Percentiles rank a stretch among this genome's conserved stretches.
Conservation (phyloP, 1,140 invertebrate genomes). For the Manduca sexta region DNA sequence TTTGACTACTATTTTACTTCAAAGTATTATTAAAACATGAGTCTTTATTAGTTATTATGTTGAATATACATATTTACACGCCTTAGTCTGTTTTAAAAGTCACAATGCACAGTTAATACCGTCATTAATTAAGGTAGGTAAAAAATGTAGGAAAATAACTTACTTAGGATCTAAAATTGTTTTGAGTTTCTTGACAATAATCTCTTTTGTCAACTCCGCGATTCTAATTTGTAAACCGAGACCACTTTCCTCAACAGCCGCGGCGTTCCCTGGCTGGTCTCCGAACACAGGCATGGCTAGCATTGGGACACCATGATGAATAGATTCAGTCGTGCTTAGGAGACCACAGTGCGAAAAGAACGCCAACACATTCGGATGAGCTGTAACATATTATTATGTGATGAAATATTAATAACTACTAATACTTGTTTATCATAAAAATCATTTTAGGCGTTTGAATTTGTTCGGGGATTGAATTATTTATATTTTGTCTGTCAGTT, state of each 20-base stretch:
- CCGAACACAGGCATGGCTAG: constrained; percentile 83
- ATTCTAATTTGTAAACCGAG: constrained; percentile 75
- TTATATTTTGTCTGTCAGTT: too few relatives aligned
- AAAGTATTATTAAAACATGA: too few relatives aligned
- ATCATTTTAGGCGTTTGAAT: neutral
- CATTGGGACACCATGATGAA: constrained; percentile 82
- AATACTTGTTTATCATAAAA: neutral
- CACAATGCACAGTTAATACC: neutral
- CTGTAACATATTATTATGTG: constrained; percentile 41
- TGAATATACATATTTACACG: too few relatives aligned
- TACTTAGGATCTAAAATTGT: constrained; percentile 75
- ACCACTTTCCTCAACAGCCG: constrained; percentile 74
- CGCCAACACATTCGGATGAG: constrained; percentile 79
- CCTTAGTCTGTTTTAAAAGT: too few relatives aligned
- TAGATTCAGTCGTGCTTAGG: constrained; percentile 82
- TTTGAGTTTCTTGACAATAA: constrained; percentile 69
- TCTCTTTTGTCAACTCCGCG: constrained; percentile 74
- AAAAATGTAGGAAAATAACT: constrained; percentile 26
- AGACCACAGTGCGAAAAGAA: constrained; percentile 86
- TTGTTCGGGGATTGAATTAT: too few relatives aligned
- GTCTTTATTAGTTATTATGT: too few relatives aligned
- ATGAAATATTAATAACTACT: neutral
- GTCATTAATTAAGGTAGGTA: neutral
- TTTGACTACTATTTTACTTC: too few relatives aligned
- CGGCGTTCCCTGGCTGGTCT: constrained; percentile 79